Base-by-base conservation (phyloP, 2,113 vertebrate species). In the Leuciscus idus region DNA sequence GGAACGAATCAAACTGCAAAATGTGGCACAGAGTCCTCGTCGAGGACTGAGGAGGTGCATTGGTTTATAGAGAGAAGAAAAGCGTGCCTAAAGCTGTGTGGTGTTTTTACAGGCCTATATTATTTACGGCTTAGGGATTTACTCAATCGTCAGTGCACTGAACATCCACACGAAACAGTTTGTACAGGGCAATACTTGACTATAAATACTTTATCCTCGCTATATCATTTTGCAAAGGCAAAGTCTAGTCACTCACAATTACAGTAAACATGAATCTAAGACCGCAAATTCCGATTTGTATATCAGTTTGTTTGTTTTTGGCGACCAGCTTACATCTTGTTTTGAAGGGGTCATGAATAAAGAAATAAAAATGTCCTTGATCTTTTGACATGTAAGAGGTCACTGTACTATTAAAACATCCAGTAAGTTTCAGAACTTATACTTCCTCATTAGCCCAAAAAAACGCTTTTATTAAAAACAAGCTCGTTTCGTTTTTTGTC, bases 41-140 rank as follows among this genome's bases (percentile, higher is more conserved):
- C 86, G 83, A 92, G 88, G 90, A 87, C 88, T 43, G 43, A 57
- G 55, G 68, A 86, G 85, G 85, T 83, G 33, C 81, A 59, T 48
- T 57, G 39, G 61, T 84, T 83, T 87, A 83, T 61, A 88, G 57
- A 81, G 70, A 68, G 52, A 84, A 28, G 43, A 70, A 55, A 81
- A 62, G 52, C 83, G 79, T 79, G 88, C 84, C 89, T 87, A 62
- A 77, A 76, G 81, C 84, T 84, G 78, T 83, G 57, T 50, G 82
- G 87, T 90, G 81, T 91, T 92, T 90, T 88, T 93, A 91, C 89
- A 59, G 77, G 86, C 73, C 55, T 75, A 64, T 83, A 90, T 90
- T 84, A 87, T 92, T 90, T 89, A 81, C 70, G 81, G 84, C 62
- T 28, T 23, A 70, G 85, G 90, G 89, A 88, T 91, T 68, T 85